These are phyloP conservation scores for Podocnemis expansa DNA, from an alignment of 2,113 vertebrate species.

Conservation along the genomic window DNA sequence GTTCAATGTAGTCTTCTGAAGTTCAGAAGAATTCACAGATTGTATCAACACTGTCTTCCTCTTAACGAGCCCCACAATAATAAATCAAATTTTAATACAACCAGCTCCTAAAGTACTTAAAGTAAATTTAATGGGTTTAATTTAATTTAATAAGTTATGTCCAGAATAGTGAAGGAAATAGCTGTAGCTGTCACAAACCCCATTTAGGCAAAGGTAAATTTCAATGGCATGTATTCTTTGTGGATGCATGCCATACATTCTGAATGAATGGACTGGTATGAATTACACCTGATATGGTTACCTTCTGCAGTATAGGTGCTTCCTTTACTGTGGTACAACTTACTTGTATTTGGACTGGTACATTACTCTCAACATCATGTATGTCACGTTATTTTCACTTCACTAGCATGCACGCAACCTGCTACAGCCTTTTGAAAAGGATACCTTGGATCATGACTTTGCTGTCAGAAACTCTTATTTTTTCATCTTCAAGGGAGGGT, in stretches of 20 bases:
- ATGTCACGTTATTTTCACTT: neutral
- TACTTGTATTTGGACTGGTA: neutral
- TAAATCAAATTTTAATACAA: neutral
- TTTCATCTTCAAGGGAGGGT: neutral
- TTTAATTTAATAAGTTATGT: neutral
- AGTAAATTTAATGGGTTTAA: neutral
- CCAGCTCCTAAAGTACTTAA: neutral
- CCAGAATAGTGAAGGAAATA: neutral
- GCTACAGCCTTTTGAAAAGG: neutral
- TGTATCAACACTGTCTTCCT: neutral
- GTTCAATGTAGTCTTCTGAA: neutral
- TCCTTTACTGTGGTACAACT: neutral
- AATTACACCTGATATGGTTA: neutral
- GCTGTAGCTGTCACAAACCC: neutral
- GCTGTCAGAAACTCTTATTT: neutral
- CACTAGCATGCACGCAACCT: neutral
- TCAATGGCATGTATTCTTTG: neutral
- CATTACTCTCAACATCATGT: neutral
- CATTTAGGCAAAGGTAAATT: neutral
- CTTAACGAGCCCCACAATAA: neutral
- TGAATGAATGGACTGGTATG: neutral
- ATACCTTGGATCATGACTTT: neutral
- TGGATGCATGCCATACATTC: rapidly evolving
- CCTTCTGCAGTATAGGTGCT: neutral
- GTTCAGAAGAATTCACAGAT: neutral